Evolutionary conservation across 2,888 invertebrate genomes (phyloP).

Genomic region (Nebria salina): DNA sequence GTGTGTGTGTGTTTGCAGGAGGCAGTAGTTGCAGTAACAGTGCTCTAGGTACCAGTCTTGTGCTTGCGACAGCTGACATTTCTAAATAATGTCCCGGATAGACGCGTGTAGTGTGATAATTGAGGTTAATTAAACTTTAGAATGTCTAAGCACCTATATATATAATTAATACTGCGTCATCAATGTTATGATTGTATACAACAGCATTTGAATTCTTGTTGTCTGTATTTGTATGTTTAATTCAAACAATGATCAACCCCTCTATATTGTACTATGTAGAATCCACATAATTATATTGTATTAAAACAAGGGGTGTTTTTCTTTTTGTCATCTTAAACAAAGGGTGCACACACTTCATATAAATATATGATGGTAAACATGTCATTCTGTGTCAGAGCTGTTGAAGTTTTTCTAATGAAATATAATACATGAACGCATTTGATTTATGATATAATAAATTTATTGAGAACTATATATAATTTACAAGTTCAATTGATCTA

Average conservation of each 20-base stretch:
- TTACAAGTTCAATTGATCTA: too few species aligned
- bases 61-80: constrained; percentile 1
- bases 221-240: not conserved
- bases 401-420: too few species aligned
- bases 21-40: not conserved
- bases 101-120: constrained; percentile 11
- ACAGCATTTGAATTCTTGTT: not conserved
- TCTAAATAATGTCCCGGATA: not conserved
- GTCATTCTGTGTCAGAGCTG: too few species aligned
- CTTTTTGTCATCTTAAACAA: too few species aligned
- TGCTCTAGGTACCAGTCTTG: not conserved
- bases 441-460: too few species aligned
- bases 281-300: not conserved
- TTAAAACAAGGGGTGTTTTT: too few species aligned
- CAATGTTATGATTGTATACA: constrained; percentile 6
- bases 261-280: not conserved
- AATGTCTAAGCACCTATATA: constrained; percentile 4
- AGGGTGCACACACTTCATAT: too few species aligned
- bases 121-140: constrained; percentile 12
- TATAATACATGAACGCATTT: too few species aligned
- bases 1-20: not conserved
- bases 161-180: constrained; percentile 11
- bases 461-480: too few species aligned
- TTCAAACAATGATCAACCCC: not conserved
- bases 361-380: too few species aligned